Evolutionary conservation across 2,888 invertebrate genomes (phyloP), one percentile per base, ranked within the genome.

Genomic region (Rhaphigaster nebulosa): DNA sequence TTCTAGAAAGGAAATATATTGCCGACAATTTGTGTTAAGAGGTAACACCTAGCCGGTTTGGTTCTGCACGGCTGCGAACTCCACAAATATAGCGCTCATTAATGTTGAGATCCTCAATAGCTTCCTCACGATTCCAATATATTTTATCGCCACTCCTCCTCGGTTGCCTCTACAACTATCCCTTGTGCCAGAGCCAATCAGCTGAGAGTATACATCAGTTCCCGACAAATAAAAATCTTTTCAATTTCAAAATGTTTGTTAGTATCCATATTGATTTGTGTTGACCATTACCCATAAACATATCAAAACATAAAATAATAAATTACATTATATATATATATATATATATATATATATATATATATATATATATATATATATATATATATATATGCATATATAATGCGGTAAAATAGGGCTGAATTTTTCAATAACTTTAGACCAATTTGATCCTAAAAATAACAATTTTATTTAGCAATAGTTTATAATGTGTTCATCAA

Each of bases 11-110:
- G 23, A 76, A 6, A 76, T 76, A 20, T 38, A 76, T 23, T 38
- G 70, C 34, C 1, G 4, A 76, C 70, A 38, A 76, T 76, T 76
- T 38, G 70, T 76, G 70, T 76, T 76, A 76, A 76, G 70, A 38
- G 38, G 20, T 76, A 76, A 76, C 70, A 76, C 70, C 70, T 38
- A 76, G 70, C 20, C 20, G 20, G 70, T 38, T 76, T 20, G 70
- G 70, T 76, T 76, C 70, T 76, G 70, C 70, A 76, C 70, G 70
- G 70, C 70, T 76, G 70, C 70, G 34, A 76, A 34, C 38, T 76
- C 70, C 38, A 76, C 70, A 76, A 76, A 76, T 15, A 76, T 38
- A 76, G 70, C 70, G 20, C 23, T 38, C 70, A 76, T 76, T 76
- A 76, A 76, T 38, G 70, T 38, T 76, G 29, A 76, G 34, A 38